Evolutionary conservation across 2,888 invertebrate genomes (phyloP), one percentile per base, ranked within the genome.

Genomic region (Drosophila limbata): DNA sequence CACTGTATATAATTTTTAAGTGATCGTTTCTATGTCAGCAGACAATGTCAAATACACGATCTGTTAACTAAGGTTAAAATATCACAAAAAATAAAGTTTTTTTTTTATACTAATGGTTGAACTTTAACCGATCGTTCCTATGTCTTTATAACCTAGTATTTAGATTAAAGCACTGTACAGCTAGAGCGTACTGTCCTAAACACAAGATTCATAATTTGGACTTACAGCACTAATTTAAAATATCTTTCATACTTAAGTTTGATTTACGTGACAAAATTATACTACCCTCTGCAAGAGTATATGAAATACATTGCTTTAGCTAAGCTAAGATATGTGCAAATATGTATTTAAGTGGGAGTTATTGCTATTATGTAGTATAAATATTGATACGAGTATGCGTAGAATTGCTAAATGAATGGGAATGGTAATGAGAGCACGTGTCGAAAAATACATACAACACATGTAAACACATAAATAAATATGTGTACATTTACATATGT

Each of bases 241-340:
- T 25, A 25, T 25, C 8, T 25, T 35, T 35, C 33, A 4, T 13
- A 35, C 13, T 13, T 13, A 13, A 35, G 35, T 4, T 35, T 35
- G 13, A 3, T 35, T 37, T 37, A 15, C 6, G 4, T 39, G 15
- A 39, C 2, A 15, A 5, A 9, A 15, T 17, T 15, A 15, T 4
- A 17, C 1, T 15, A 39, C 15, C 9, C 39, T 17, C 39, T 39
- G 39, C 39, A 15, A 39, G 39, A 9, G 39, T 39, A 39, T 28
- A 28, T 28, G 1, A 9, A 15, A 40, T 35, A 56, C 33, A 44
- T 56, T 56, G 35, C 44, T 44, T 44, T 44, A 44, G 21, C 44
- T 25, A 44, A 56, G 44, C 33, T 15, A 21, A 44, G 55, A 56
- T 56, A 56, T 56, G 21, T 6, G 33, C 44, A 44, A 56, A 56